These are phyloP conservation scores for Loriculus beryllinus DNA, from an alignment of 2,797 vertebrate genomes.

Conservation along the genomic window DNA sequence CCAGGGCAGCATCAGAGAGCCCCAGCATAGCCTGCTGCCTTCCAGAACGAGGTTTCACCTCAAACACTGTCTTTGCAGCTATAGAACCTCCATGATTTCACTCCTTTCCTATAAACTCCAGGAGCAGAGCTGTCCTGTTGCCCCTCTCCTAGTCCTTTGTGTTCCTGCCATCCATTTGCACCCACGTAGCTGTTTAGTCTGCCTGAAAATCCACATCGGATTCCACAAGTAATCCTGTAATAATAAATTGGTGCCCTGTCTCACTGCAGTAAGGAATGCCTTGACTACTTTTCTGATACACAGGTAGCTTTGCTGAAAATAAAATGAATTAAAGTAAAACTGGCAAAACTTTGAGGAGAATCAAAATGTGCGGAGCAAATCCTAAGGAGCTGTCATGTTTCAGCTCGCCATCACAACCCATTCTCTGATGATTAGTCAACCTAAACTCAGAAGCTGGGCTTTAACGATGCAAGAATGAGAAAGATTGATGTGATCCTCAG, in stretches of 20 bases:
- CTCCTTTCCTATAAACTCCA: background rate
- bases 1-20: slow-evolving; percentile 3
- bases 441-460: background rate
- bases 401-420: background rate
- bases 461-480: background rate
- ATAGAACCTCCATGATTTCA: background rate
- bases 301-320: background rate
- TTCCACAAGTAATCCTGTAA: background rate
- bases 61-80: background rate
- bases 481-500: background rate
- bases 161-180: rapidly evolving
- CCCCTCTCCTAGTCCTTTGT: background rate
- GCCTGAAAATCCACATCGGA: background rate
- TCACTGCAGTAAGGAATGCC: background rate
- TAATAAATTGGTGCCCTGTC: background rate
- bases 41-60: background rate
- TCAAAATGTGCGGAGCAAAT: background rate
- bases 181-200: background rate
- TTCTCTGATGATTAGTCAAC: background rate
- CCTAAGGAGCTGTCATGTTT: background rate
- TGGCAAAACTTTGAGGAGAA: background rate
- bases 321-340: background rate
- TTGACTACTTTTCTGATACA: background rate
- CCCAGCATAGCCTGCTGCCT: background rate
- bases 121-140: background rate